These are phyloP conservation scores for Brachyistius frenatus DNA, from an alignment of 2,113 vertebrate genomes.

Conservation along the genomic window DNA sequence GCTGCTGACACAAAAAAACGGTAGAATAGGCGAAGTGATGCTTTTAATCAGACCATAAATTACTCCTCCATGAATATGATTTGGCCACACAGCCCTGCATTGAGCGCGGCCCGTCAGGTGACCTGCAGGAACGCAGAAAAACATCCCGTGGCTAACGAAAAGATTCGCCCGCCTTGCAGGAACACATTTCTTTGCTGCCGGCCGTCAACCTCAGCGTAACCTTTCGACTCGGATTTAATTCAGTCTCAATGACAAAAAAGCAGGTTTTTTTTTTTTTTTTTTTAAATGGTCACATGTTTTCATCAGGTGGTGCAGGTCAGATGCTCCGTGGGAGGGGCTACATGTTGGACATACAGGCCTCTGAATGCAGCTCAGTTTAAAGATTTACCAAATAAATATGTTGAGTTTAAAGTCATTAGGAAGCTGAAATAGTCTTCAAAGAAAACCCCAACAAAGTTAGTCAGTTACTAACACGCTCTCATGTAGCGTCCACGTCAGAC, in stretches of 20 bases:
- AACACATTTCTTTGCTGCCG: conserved; percentile 67
- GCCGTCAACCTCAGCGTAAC: conserved; percentile 28
- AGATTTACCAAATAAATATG: too few species aligned
- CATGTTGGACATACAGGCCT: not conserved
- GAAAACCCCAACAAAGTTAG: conserved; percentile 18
- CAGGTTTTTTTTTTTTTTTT: too few species aligned
- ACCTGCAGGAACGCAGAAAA: conserved; percentile 87
- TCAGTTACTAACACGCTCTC: not conserved
- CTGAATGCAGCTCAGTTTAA: too few species aligned
- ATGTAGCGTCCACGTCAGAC: not conserved
- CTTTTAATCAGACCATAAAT: conserved; percentile 76
- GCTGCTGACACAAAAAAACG: conserved; percentile 34
- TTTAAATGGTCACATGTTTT: conserved; percentile 16
- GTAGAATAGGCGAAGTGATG: conserved; percentile 71
- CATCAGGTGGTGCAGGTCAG: conserved; percentile 40
- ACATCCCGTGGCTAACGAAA: conserved; percentile 81
- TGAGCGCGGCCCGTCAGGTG: conserved; percentile 84
- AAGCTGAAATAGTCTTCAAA: conserved; percentile 29
- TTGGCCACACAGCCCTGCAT: conserved; percentile 82
- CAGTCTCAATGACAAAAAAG: conserved; percentile 39
- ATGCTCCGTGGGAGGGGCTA: conserved; percentile 33
- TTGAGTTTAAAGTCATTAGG: too few species aligned
- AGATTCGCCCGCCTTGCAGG: conserved; percentile 71
- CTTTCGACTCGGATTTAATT: conserved; percentile 40
- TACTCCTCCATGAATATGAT: conserved; percentile 75